These are phyloP conservation scores for Ferdinandea cuprea DNA, from an alignment of 2,888 invertebrate genomes.

Conservation along the genomic window DNA sequence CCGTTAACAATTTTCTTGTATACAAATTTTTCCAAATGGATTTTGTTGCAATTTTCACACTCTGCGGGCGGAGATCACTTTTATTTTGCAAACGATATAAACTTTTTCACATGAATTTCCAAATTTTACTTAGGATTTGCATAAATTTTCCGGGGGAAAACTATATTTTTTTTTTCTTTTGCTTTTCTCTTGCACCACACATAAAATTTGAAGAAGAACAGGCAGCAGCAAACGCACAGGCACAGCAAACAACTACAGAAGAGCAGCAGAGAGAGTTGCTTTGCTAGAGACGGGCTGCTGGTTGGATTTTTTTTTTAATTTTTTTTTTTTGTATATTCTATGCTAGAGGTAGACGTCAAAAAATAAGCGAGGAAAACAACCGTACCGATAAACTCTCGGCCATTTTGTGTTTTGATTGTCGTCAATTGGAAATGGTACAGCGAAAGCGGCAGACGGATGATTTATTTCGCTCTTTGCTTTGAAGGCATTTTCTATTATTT, in stretches of 20 bases:
- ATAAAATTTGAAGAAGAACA: slow-evolving; percentile 37
- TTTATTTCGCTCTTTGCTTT: slow-evolving; percentile 37
- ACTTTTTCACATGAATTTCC: slow-evolving; percentile 47
- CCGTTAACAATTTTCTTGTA: slow-evolving; percentile 70
- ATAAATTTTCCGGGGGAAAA: slow-evolving; percentile 40
- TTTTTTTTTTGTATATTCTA: too few species aligned
- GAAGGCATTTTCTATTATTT: slow-evolving; percentile 6
- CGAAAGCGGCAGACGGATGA: slow-evolving; percentile 9
- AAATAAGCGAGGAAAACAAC: slow-evolving; percentile 57
- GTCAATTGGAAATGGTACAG: slow-evolving; percentile 5
- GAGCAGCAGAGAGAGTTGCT: too few species aligned
- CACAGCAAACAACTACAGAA: slow-evolving; percentile 58
- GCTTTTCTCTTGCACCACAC: slow-evolving; percentile 65
- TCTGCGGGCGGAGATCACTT: not conserved
- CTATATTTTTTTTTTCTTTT: slow-evolving; percentile 48
- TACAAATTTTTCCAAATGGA: slow-evolving; percentile 58
- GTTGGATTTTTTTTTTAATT: too few species aligned
- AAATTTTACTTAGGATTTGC: slow-evolving; percentile 28
- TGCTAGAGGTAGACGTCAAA: slow-evolving; percentile 57
- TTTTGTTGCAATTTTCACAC: slow-evolving; percentile 44
- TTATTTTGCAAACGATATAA: slow-evolving; percentile 17
- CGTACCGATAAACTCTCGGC: slow-evolving; percentile 75
- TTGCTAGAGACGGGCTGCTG: too few species aligned
- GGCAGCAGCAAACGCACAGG: slow-evolving; percentile 47
- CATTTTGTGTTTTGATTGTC: slow-evolving; percentile 77